phyloP scores from a whole-genome alignment of 2,888 invertebrate species.

The Bursaphelenchus okinawaensis region DNA sequence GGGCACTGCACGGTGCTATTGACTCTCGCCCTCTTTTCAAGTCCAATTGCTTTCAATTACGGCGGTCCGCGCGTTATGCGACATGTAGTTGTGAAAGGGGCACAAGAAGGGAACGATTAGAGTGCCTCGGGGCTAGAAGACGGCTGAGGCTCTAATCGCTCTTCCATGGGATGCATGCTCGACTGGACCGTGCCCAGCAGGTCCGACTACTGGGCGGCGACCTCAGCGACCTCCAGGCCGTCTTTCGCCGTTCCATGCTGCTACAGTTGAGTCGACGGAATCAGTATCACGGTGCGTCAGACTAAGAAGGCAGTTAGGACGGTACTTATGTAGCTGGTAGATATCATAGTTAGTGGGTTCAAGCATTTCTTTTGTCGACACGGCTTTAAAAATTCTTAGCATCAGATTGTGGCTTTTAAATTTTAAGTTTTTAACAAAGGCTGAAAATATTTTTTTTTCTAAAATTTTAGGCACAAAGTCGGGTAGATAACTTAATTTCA shows the following conservation, averaged over 20 bases:
- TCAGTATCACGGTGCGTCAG: neutral
- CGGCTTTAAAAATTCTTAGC: too few relatives aligned
- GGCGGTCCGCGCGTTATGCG: neutral
- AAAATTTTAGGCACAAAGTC: neutral
- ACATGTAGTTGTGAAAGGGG: neutral
- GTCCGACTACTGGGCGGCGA: neutral
- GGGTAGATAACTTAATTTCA: neutral
- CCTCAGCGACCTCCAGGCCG: neutral
- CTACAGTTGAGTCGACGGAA: conserved; percentile 4
- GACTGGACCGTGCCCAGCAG: neutral
- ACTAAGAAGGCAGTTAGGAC: too few relatives aligned
- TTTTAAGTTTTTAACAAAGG: too few relatives aligned
- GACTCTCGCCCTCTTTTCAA: neutral
- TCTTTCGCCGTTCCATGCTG: conserved; percentile 3
- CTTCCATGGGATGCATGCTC: neutral
- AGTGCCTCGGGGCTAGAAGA: neutral
- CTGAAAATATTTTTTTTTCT: too few relatives aligned
- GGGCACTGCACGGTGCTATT: neutral
- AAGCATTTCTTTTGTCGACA: too few relatives aligned
- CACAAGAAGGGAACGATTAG: neutral
- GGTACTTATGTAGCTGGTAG: neutral
- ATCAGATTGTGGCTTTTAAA: too few relatives aligned
- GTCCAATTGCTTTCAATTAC: neutral
- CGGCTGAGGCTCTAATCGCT: neutral
- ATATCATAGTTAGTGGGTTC: too few relatives aligned